These are phyloP conservation scores for Sinocyclocheilus grahami DNA, from an alignment of 2,113 vertebrate species.

Conservation along the genomic window DNA sequence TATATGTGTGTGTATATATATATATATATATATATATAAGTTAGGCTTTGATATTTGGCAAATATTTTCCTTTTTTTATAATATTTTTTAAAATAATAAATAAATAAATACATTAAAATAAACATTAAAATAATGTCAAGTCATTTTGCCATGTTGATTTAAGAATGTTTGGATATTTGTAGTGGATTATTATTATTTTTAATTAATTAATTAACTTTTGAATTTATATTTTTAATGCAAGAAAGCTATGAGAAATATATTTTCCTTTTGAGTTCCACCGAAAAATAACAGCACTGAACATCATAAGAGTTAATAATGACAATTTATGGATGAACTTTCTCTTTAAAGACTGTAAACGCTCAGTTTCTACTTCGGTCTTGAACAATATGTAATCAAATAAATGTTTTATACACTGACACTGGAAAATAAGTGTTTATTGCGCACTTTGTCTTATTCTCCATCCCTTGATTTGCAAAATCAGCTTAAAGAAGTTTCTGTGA, in stretches of 20 bases:
- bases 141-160: too few relatives aligned
- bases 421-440: slow-evolving; percentile 17
- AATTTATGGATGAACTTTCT: neutral
- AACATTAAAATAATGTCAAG: too few relatives aligned
- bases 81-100: too few relatives aligned
- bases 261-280: neutral
- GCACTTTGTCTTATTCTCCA: neutral
- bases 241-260: neutral
- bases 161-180: too few relatives aligned
- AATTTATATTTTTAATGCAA: neutral
- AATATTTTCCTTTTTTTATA: too few relatives aligned
- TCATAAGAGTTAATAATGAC: neutral
- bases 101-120: too few relatives aligned
- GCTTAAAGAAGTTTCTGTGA: slow-evolving; percentile 10
- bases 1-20: too few relatives aligned
- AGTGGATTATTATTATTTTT: too few relatives aligned
- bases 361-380: neutral
- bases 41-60: too few relatives aligned
- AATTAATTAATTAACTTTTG: too few relatives aligned
- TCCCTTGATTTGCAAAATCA: slow-evolving; percentile 15
- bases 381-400: neutral
- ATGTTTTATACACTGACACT: neutral
- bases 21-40: too few relatives aligned
- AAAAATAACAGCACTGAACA: neutral
- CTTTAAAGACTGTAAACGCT: neutral